These are phyloP conservation scores for Stigmatopora argus DNA, from an alignment of 2,113 vertebrate species.

Conservation along the genomic window DNA sequence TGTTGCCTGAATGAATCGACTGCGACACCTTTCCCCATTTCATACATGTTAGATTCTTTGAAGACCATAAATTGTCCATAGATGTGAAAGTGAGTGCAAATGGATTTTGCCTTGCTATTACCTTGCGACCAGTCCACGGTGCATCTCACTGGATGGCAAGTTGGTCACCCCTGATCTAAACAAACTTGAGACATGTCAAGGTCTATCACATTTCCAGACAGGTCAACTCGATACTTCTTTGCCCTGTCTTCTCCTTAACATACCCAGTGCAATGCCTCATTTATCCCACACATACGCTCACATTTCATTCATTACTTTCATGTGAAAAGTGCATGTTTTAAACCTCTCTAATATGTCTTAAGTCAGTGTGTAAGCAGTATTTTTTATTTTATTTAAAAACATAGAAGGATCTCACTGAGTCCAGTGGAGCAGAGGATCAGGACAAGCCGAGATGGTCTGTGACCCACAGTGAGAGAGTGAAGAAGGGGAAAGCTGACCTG, in stretches of 20 bases:
- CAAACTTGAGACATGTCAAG: conserved; percentile 6
- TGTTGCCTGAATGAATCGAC: conserved; percentile 7
- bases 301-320: conserved; percentile 5
- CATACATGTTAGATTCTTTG: background rate
- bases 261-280: conserved; percentile 8
- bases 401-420: conserved; percentile 20
- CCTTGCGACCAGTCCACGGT: too few relatives aligned
- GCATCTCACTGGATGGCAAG: too few relatives aligned
- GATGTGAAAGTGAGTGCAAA: too few relatives aligned
- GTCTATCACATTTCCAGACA: conserved; percentile 21
- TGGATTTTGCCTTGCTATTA: too few relatives aligned
- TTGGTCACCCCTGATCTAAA: background rate
- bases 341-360: background rate
- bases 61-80: background rate
- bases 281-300: background rate
- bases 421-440: conserved; percentile 38
- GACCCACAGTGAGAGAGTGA: conserved; percentile 34
- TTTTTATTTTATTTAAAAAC: background rate
- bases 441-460: conserved; percentile 31
- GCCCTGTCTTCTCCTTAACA: background rate
- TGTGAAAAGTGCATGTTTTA: background rate
- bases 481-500: conserved; percentile 18
- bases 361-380: conserved; percentile 10
- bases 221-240: conserved; percentile 11
- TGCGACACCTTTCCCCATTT: background rate